Percentiles rank a stretch among this genome's conserved stretches.
Conservation (phyloP, 2,888 invertebrate genomes). For the Rotaria socialis region DNA sequence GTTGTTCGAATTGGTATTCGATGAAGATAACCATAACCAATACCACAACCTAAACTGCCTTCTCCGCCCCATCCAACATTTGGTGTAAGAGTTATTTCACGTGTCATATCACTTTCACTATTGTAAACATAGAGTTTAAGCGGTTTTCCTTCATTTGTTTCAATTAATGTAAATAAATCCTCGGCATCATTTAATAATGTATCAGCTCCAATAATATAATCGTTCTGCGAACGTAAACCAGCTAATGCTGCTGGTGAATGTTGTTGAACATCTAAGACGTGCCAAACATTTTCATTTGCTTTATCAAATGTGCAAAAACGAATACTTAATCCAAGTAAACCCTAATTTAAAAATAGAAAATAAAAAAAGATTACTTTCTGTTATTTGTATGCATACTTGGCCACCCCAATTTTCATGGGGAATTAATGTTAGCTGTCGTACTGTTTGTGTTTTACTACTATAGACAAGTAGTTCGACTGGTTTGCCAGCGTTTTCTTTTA, state of each 20-base stretch:
- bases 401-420: slow-evolving; percentile 94
- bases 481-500: slow-evolving; percentile 82
- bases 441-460: slow-evolving; percentile 88
- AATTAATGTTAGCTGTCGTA: slow-evolving; percentile 79
- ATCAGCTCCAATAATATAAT: slow-evolving; percentile 97
- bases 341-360: not conserved
- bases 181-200: slow-evolving; percentile 68
- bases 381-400: slow-evolving; percentile 64
- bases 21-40: slow-evolving; percentile 96
- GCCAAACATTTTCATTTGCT: slow-evolving; percentile 99
- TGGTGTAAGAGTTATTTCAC: slow-evolving; percentile 89
- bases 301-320: slow-evolving; percentile 98
- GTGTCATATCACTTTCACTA: slow-evolving; percentile 80
- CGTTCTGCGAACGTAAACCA: slow-evolving; percentile 80
- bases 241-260: slow-evolving; percentile 92
- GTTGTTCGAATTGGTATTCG: slow-evolving; percentile 71
- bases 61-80: slow-evolving; percentile 93
- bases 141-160: slow-evolving; percentile 86
- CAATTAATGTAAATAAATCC: slow-evolving; percentile 90
- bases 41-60: slow-evolving; percentile 90
- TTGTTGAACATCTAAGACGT: slow-evolving; percentile 93
- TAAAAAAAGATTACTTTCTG: not conserved
- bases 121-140: slow-evolving; percentile 96
- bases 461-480: slow-evolving; percentile 85
- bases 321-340: slow-evolving; percentile 47